These are phyloP conservation scores for Hydrozoanthus tunicans DNA, from an alignment of 64 coral and sea anemone genomes.

Conservation along the genomic window DNA sequence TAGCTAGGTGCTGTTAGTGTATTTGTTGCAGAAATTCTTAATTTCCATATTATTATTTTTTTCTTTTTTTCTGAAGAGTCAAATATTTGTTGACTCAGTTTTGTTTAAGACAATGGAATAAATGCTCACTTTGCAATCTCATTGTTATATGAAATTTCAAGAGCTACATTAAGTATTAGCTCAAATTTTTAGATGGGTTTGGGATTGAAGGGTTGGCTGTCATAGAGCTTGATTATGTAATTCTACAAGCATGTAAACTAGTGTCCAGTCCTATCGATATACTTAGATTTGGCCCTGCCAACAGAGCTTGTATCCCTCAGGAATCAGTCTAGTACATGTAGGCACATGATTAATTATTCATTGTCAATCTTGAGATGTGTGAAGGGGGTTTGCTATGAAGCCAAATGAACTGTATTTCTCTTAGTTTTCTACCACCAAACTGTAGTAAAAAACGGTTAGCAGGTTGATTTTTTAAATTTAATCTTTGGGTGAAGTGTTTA, in stretches of 20 bases:
- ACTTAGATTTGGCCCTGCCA: neutral
- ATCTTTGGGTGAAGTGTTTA: neutral
- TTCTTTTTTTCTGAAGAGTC: no score
- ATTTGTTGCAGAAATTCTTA: no score
- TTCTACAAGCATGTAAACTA: constrained; percentile 58
- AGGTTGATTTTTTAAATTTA: neutral
- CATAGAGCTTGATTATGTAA: constrained; percentile 21
- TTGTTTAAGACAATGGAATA: no score
- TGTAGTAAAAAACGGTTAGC: neutral
- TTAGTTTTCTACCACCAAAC: constrained; percentile 12
- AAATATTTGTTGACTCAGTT: no score
- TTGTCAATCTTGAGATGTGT: constrained; percentile 13
- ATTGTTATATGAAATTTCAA: no score
- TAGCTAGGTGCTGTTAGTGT: no score
- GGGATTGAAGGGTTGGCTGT: neutral
- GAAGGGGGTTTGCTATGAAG: neutral
- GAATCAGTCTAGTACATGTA: neutral
- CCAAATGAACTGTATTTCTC: constrained; percentile 21
- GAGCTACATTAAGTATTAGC: no score
- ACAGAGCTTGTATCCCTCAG: constrained; percentile 26
- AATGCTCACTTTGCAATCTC: no score
- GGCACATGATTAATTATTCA: constrained; percentile 47
- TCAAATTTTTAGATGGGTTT: neutral
- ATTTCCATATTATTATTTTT: no score
- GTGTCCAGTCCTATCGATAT: constrained; percentile 42